These are phyloP conservation scores for Hoplostethus atlanticus DNA, from an alignment of 2,797 vertebrate genomes.

Conservation along the genomic window DNA sequence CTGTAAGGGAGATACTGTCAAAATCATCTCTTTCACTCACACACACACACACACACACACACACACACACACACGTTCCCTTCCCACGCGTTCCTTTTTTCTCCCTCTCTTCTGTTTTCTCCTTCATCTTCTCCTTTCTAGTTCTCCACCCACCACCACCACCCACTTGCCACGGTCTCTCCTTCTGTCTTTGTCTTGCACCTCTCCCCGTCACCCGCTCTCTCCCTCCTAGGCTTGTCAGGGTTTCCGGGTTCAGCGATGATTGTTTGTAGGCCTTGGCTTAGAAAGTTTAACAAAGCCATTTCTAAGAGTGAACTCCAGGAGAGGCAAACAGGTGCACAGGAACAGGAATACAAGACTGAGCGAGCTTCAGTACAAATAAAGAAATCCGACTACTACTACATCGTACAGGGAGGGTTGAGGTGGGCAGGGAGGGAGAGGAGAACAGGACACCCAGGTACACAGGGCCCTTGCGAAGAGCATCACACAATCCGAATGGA, in stretches of 20 bases:
- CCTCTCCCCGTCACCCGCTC: too few species aligned
- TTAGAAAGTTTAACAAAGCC: slow-evolving; percentile 52
- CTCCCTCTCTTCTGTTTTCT: slow-evolving; percentile 29
- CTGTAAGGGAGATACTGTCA: slow-evolving; percentile 37
- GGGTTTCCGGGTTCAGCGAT: slow-evolving; percentile 14
- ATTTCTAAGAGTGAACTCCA: slow-evolving; percentile 32
- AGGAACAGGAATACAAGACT: slow-evolving; percentile 50
- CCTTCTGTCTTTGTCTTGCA: not conserved
- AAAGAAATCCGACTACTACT: slow-evolving; percentile 56
- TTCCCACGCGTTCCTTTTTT: not conserved
- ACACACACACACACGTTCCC: too few species aligned
- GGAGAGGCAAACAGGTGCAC: slow-evolving; percentile 30
- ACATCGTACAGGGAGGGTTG: slow-evolving; percentile 7
- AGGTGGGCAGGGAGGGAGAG: not conserved
- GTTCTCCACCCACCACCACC: too few species aligned
- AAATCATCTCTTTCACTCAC: slow-evolving; percentile 33
- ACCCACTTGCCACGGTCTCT: too few species aligned
- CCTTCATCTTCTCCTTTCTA: not conserved
- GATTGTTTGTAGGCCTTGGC: slow-evolving; percentile 19
- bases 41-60: slow-evolving; percentile 2
- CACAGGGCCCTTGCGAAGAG: slow-evolving; percentile 1
- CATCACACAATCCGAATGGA: slow-evolving; percentile 24
- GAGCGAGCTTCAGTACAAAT: slow-evolving; percentile 41
- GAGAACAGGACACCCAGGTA: slow-evolving; percentile 6
- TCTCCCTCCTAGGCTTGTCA: slow-evolving; percentile 21